Conservation (phyloP, 2,888 invertebrate species). For the Hirtodrosophila duncani region DNA sequence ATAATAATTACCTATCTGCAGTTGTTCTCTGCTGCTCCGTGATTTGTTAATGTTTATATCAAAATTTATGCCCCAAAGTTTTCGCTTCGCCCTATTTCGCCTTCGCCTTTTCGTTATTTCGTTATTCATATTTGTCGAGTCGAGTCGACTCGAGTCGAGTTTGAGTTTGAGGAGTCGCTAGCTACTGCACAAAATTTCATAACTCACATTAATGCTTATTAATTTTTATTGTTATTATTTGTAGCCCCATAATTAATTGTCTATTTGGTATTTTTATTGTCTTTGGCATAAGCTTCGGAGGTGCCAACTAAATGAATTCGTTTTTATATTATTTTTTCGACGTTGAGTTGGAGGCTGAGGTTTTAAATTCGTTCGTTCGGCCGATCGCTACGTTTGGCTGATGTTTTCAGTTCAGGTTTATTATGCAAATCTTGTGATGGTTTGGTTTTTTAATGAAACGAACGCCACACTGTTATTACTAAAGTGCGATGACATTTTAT, state of each 20-base stretch:
- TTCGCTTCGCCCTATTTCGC: conserved; percentile 15
- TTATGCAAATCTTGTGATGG: conserved; percentile 44
- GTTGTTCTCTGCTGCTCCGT: conserved; percentile 35
- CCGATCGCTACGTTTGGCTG: conserved; percentile 1
- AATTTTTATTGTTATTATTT: conserved; percentile 70
- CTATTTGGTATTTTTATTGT: conserved; percentile 52
- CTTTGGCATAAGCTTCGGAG: conserved; percentile 23
- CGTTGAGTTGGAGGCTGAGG: too few species aligned
- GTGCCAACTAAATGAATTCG: conserved; percentile 67
- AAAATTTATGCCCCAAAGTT: conserved; percentile 60
- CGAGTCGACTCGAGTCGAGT: too few species aligned
- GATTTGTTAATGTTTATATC: conserved; percentile 24
- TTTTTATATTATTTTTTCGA: conserved; percentile 25
- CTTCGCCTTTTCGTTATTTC: background rate
- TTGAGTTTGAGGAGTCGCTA: too few species aligned
- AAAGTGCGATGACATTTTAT: conserved; percentile 21
- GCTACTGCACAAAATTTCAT: conserved; percentile 56
- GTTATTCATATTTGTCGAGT: too few species aligned
- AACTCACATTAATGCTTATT: conserved; percentile 69
- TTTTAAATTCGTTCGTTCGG: too few species aligned
- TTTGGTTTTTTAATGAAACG: conserved; percentile 45
- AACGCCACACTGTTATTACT: conserved; percentile 39
- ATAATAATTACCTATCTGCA: conserved; percentile 48
- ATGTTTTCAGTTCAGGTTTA: conserved; percentile 37
- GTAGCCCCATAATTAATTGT: conserved; percentile 68